Evolutionary conservation across 2,113 vertebrate species (phyloP).

Genomic region (Ariopsis seemanni): DNA sequence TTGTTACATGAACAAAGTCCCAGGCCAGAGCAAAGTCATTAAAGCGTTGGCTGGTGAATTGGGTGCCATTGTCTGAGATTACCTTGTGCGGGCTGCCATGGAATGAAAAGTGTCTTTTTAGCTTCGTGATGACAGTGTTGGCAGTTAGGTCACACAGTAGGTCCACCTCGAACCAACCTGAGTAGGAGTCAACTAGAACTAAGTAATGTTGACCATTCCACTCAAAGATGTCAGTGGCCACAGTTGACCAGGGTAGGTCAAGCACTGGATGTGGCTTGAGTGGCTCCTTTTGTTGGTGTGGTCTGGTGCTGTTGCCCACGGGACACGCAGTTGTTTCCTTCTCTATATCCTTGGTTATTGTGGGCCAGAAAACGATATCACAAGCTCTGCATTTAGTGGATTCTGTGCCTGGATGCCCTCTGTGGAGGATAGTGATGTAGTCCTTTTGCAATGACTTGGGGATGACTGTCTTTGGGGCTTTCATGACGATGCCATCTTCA

Average conservation of each 20-base stretch:
- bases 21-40: background rate
- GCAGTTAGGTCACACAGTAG: background rate
- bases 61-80: background rate
- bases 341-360: background rate
- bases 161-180: slow-evolving; percentile 39
- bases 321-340: background rate
- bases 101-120: slow-evolving; percentile 25
- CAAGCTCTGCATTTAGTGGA: background rate
- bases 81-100: background rate
- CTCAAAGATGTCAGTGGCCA: slow-evolving; percentile 34
- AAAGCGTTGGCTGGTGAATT: slow-evolving; percentile 7
- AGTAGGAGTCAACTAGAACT: slow-evolving; percentile 28
- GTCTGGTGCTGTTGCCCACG: slow-evolving; percentile 11
- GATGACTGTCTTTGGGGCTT: background rate
- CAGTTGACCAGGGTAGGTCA: slow-evolving; percentile 26
- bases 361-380: background rate
- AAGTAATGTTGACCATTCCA: slow-evolving; percentile 32
- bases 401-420: background rate
- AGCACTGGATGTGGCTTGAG: background rate
- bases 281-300: slow-evolving; percentile 29
- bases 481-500: background rate
- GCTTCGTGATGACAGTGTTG: background rate
- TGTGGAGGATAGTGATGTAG: background rate
- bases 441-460: background rate
- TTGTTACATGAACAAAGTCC: background rate